Evolutionary conservation across 2,888 invertebrate genomes (phyloP), one percentile per base, ranked within the genome.

Genomic region (Parnassius orleans): DNA sequence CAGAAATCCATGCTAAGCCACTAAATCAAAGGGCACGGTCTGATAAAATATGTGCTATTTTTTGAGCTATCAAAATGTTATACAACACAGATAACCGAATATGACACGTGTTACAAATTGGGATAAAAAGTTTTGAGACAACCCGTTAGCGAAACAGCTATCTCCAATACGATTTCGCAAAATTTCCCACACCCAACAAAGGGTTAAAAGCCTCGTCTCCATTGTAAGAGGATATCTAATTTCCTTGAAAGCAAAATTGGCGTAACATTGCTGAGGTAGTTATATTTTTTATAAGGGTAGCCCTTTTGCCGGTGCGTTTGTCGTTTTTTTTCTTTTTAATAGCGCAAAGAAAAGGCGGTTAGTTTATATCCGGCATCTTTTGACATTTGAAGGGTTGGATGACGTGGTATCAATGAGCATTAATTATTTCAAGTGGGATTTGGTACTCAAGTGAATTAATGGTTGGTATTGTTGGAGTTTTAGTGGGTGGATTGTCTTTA

Each of bases 311-410:
- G 83, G 80, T 80, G 79, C 79, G 79, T 83, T 86, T 86, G 83
- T 87, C 65, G 69, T 70, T 77, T 71, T 77, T 80, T 19, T 80
- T 79, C 79, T 72, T 78, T 82, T 82, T 78, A 71, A 47, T 76
- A 80, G 90, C 85, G 91, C 80, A 89, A 91, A 90, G 90, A 91
- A 91, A 88, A 90, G 91, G 91, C 91, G 91, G 90, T 89, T 84
- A 87, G 91, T 91, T 91, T 91, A 90, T 91, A 88, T 91, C 91
- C 91, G 90, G 89, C 72, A 68, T 79, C 77, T 81, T 84, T 86
- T 88, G 86, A 87, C 85, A 76, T 86, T 83, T 82, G 78, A 74
- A 84, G 87, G 88, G 86, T 81, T 83, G 81, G 81, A 82, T 83
- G 81, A 81, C 79, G 77, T 75, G 80, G 77, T 80, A 77, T 87